Conservation (phyloP, 2,113 vertebrate genomes). For the Myanophis thanlyinensis region DNA sequence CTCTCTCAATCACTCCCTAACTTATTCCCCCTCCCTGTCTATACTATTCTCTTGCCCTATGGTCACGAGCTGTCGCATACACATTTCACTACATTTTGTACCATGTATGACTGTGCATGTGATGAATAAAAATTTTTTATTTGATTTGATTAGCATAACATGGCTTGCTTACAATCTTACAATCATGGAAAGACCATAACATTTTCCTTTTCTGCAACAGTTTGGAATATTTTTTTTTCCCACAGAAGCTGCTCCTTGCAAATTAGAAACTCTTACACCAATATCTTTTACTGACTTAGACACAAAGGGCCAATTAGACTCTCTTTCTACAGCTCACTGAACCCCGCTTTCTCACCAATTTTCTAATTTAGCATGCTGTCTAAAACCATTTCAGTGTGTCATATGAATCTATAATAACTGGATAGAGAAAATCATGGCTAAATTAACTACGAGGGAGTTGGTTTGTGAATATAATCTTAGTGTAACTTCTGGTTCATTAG, state of each 20-base stretch:
- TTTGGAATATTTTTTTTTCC: not conserved
- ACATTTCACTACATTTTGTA: too few relatives aligned
- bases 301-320: not conserved
- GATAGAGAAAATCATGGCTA: not conserved
- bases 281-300: not conserved
- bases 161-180: not conserved
- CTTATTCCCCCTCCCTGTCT: too few relatives aligned
- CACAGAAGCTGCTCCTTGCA: not conserved
- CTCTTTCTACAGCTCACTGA: not conserved
- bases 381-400: not conserved
- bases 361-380: not conserved
- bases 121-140: too few relatives aligned
- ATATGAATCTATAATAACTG: not conserved
- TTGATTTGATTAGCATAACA: too few relatives aligned
- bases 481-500: not conserved
- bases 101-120: too few relatives aligned
- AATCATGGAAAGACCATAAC: not conserved
- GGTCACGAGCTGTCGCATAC: too few relatives aligned
- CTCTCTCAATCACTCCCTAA: too few relatives aligned
- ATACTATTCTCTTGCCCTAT: too few relatives aligned
- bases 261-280: too few relatives aligned
- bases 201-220: not conserved
- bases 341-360: not conserved
- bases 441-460: not conserved
- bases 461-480: not conserved